Evolutionary conservation across 2,888 invertebrate genomes (phyloP).

Genomic region (Perithous albicinctus): DNA sequence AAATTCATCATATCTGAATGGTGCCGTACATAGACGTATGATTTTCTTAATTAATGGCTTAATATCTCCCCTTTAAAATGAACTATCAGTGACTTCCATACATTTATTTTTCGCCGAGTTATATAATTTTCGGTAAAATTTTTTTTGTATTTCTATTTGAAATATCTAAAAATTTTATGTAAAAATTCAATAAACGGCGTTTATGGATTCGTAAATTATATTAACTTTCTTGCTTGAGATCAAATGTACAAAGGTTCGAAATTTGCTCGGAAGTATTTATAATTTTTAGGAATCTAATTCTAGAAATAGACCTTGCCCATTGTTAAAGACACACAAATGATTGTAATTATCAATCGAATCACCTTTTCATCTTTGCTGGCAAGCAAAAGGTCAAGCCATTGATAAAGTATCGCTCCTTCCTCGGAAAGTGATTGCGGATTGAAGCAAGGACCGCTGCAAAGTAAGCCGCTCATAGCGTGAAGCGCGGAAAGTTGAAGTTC

Average conservation of each 20-base stretch:
- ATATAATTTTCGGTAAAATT: too few species aligned
- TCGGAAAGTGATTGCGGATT: slow-evolving; percentile 93
- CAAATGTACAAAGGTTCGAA: background rate
- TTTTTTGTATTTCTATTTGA: too few species aligned
- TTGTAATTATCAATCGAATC: slow-evolving; percentile 54
- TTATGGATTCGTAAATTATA: background rate
- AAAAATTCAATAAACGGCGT: background rate
- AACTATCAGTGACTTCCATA: too few species aligned
- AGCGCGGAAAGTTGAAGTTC: slow-evolving; percentile 86
- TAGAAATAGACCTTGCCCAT: background rate
- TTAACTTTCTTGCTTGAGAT: too few species aligned
- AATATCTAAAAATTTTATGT: too few species aligned
- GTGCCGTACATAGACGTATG: too few species aligned
- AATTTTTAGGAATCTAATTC: background rate
- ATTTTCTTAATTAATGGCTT: too few species aligned
- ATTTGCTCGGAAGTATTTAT: background rate
- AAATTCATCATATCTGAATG: too few species aligned
- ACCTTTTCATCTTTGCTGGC: slow-evolving; percentile 95
- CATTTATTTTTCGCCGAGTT: too few species aligned
- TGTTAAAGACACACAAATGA: background rate
- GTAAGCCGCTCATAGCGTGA: slow-evolving; percentile 97
- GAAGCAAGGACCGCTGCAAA: slow-evolving; percentile 98
- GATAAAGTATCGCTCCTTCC: slow-evolving; percentile 95
- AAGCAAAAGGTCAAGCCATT: slow-evolving; percentile 96
- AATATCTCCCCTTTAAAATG: too few species aligned